Evolutionary conservation across 2,888 invertebrate genomes (phyloP).

Genomic region (Gnatocerus cornutus): DNA sequence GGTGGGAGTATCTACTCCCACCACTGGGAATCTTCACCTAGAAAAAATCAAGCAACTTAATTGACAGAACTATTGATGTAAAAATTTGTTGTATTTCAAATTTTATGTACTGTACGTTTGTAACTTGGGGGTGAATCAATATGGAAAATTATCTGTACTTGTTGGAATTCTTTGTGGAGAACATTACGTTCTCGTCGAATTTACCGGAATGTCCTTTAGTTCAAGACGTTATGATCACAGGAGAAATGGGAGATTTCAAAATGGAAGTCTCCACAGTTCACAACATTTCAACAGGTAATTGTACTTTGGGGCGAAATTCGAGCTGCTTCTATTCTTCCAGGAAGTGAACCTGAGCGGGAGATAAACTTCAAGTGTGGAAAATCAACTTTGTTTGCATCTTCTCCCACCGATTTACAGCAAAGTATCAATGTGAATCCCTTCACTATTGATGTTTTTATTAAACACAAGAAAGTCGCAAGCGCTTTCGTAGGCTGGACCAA

Average conservation of each 20-base stretch:
- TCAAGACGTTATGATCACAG: conserved; percentile 18
- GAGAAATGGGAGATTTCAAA: conserved; percentile 28
- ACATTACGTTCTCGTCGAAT: conserved; percentile 33
- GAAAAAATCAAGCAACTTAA: conserved; percentile 28
- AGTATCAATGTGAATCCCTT: conserved; percentile 72
- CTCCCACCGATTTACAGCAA: conserved; percentile 71
- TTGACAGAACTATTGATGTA: conserved; percentile 24
- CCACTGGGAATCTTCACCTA: conserved; percentile 47
- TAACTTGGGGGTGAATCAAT: conserved; percentile 48
- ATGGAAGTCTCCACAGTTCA: conserved; percentile 28
- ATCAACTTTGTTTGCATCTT: conserved; percentile 74
- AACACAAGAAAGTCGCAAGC: conserved; percentile 71
- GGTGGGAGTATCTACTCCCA: too few species aligned
- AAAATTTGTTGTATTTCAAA: conserved; percentile 45
- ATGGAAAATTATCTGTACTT: conserved; percentile 66
- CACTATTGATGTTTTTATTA: conserved; percentile 72
- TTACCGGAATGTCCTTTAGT: conserved; percentile 3
- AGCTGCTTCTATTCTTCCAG: not conserved
- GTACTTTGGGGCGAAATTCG: too few species aligned
- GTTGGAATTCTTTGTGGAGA: conserved; percentile 45
- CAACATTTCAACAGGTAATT: conserved; percentile 33
- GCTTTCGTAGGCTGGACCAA: conserved; percentile 72
- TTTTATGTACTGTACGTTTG: conserved; percentile 42
- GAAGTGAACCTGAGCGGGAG: conserved; percentile 56
- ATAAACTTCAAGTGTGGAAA: conserved; percentile 72